These are phyloP conservation scores for Nettapus auritus DNA, from an alignment of 2,113 vertebrate genomes.

Conservation along the genomic window DNA sequence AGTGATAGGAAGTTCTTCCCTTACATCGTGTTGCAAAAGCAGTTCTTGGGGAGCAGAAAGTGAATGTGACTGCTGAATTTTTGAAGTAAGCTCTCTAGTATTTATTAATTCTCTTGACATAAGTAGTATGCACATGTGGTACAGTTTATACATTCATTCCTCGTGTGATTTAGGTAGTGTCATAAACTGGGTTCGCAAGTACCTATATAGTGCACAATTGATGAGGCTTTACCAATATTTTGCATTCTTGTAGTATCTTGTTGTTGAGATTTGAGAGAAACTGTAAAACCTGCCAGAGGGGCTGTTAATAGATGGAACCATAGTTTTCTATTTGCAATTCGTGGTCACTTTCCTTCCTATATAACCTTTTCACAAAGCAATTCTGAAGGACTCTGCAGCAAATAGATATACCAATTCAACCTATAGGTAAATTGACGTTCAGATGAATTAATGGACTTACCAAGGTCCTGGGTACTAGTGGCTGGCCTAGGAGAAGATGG, in stretches of 20 bases:
- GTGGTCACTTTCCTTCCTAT: neutral
- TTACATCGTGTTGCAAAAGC: neutral
- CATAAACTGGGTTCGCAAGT: neutral
- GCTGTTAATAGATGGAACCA: neutral
- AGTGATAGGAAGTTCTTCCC: neutral
- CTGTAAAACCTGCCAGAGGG: neutral
- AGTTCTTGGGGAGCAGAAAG: neutral
- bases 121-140: neutral
- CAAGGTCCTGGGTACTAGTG: neutral
- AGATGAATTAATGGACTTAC: neutral
- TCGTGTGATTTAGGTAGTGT: neutral
- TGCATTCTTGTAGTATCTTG: neutral
- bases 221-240: conserved; percentile 4
- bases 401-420: neutral
- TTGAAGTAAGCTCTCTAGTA: too few species aligned
- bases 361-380: neutral
- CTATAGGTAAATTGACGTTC: neutral
- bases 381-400: neutral
- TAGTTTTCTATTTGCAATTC: neutral
- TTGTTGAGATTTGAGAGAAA: neutral
- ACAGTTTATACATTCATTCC: neutral
- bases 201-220: neutral
- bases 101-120: neutral
- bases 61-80: neutral
- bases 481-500: neutral